Evolutionary conservation across 2,888 invertebrate genomes (phyloP), one percentile per base, ranked within the genome.

Genomic region (Ethmia dodecea): DNA sequence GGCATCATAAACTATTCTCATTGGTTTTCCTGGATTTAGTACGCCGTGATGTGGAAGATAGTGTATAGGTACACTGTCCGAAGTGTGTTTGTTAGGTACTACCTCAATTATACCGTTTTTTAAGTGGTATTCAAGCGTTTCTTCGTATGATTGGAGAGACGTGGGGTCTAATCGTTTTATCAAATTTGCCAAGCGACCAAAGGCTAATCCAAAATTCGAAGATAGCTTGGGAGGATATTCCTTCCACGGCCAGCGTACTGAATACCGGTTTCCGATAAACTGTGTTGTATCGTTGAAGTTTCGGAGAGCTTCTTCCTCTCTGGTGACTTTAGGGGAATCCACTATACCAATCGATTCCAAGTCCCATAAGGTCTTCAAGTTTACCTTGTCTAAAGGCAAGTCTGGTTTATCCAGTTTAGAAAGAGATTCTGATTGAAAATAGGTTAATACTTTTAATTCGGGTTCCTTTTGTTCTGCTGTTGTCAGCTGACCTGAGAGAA

Each of bases 341-440:
- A 18, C 42, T 1, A 56, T 54, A 5, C 52, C 52, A n/a, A 54
- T 52, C 0, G 42, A 18, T 37, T 56, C 50, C 3, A 56, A 14
- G 2, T 44, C 41, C 54, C 52, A 50, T 16, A 56, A 14, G 0
- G 5, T 3, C 13, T 37, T 41, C 1, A 49, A 16, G 5, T 40
- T 28, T 3, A 25, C 35, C 11, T 24, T 31, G 5, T 28, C 18
- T 5, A 49, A 20, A 1, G 46, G 46, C 6, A 36, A 33, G 28
- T 52, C 51, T 4, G 45, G 47, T 25, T 35, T 11, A 15, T n/a
- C 30, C 1, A 40, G 28, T 11, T 13, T n/a, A 1, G 2, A 8
- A 6, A 20, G 29, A 5, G 3, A 9, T 9, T 20, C 9, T 18
- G 28, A 25, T 25, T 46, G 44, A 24, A 35, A 39, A 31, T 45